These are phyloP conservation scores for Tortricodes alternella DNA, from an alignment of 2,888 invertebrate species.

Conservation along the genomic window DNA sequence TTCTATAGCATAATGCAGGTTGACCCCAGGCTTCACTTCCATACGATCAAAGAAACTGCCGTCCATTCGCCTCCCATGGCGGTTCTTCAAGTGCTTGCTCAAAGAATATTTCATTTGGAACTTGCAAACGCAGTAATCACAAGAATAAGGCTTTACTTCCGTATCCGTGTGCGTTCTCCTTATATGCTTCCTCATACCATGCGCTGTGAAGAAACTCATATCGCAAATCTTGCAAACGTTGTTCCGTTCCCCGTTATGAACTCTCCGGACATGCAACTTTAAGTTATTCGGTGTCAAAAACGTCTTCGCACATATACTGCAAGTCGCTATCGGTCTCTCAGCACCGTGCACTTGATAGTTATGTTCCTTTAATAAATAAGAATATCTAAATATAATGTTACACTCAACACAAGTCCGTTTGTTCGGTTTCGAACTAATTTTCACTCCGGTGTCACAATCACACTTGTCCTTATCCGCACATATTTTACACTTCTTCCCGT, in stretches of 20 bases:
- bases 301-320: slow-evolving; percentile 48
- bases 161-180: slow-evolving; percentile 48
- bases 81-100: slow-evolving; percentile 48
- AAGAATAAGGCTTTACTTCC: slow-evolving; percentile 42
- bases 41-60: not conserved
- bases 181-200: slow-evolving; percentile 49
- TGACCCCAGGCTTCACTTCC: too few species aligned
- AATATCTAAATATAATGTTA: slow-evolving; percentile 44
- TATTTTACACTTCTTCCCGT: slow-evolving; percentile 49
- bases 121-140: slow-evolving; percentile 46
- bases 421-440: slow-evolving; percentile 29
- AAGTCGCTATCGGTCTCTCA: slow-evolving; percentile 38
- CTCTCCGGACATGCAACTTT: slow-evolving; percentile 45
- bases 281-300: slow-evolving; percentile 45
- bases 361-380: slow-evolving; percentile 44
- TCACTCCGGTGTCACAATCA: slow-evolving; percentile 38
- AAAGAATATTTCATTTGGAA: slow-evolving; percentile 55
- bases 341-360: slow-evolving; percentile 47
- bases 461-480: slow-evolving; percentile 40
- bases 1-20: too few species aligned
- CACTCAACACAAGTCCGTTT: slow-evolving; percentile 42
- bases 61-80: slow-evolving; percentile 40
- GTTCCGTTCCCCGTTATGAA: slow-evolving; percentile 51
- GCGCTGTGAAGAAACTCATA: slow-evolving; percentile 51
- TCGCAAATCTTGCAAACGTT: slow-evolving; percentile 46